Evolutionary conservation across 2,113 vertebrate genomes (phyloP).

Genomic region (Etia nguti): DNA sequence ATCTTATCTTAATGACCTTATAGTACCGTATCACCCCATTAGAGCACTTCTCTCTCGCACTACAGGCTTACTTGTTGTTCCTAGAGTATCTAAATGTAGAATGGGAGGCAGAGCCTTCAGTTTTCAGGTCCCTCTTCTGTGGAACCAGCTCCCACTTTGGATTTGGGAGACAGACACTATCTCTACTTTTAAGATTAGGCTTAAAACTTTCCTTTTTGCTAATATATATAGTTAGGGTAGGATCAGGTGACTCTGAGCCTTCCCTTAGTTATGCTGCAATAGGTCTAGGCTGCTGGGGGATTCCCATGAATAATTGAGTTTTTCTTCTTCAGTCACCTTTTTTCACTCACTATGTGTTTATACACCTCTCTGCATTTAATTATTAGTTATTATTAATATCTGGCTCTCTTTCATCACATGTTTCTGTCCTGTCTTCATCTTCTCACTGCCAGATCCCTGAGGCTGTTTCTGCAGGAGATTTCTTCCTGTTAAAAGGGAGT

Average conservation of each 20-base stretch:
- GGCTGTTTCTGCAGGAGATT: background rate
- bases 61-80: background rate
- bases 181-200: background rate
- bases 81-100: background rate
- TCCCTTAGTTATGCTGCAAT: background rate
- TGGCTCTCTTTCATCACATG: background rate
- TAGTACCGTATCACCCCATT: background rate
- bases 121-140: background rate
- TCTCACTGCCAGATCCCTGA: background rate
- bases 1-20: background rate
- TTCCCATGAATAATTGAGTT: background rate
- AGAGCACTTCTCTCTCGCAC: background rate
- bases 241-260: background rate
- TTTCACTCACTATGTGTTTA: background rate
- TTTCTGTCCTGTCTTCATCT: background rate
- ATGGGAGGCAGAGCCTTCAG: background rate
- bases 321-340: background rate
- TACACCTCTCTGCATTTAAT: background rate
- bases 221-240: background rate
- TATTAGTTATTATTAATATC: background rate
- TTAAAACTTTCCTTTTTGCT: background rate
- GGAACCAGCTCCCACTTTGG: background rate
- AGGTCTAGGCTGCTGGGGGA: background rate
- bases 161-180: background rate
- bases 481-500: background rate